Evolutionary conservation across 2,113 vertebrate species (phyloP).

Genomic region (Megaptera novaeangliae): DNA sequence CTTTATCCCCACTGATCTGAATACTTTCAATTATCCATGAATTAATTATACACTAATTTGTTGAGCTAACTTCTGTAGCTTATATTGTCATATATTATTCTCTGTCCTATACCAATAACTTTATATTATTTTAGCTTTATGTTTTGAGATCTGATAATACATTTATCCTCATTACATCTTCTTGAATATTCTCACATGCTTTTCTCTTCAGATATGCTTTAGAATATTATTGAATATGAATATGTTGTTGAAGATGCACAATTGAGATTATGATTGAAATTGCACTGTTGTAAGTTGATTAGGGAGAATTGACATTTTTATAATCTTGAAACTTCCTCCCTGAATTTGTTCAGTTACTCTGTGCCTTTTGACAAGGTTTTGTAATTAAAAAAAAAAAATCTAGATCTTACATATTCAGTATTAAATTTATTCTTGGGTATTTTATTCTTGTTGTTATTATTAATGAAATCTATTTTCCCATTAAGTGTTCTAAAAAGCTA

Average conservation of each 20-base stretch:
- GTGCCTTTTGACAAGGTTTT: neutral
- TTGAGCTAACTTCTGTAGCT: neutral
- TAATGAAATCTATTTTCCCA: neutral
- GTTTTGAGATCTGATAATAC: neutral
- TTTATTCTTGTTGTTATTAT: neutral
- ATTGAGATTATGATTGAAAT: neutral
- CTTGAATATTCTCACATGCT: neutral
- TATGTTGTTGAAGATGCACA: neutral
- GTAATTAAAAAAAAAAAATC: neutral
- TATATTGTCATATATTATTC: neutral
- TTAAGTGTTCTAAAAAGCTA: neutral
- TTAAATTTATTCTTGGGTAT: neutral
- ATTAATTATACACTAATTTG: neutral
- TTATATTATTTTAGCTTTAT: neutral
- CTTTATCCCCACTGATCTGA: neutral
- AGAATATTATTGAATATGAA: neutral
- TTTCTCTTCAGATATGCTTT: neutral
- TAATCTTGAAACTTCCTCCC: neutral
- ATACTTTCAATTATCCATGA: neutral
- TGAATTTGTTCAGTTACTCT: neutral
- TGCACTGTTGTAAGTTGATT: neutral
- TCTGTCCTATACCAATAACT: neutral
- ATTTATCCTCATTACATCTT: neutral
- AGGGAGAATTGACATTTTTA: neutral
- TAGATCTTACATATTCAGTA: neutral